These are phyloP conservation scores for Galaxias olidus DNA, from an alignment of 2,797 vertebrate species.

Conservation along the genomic window DNA sequence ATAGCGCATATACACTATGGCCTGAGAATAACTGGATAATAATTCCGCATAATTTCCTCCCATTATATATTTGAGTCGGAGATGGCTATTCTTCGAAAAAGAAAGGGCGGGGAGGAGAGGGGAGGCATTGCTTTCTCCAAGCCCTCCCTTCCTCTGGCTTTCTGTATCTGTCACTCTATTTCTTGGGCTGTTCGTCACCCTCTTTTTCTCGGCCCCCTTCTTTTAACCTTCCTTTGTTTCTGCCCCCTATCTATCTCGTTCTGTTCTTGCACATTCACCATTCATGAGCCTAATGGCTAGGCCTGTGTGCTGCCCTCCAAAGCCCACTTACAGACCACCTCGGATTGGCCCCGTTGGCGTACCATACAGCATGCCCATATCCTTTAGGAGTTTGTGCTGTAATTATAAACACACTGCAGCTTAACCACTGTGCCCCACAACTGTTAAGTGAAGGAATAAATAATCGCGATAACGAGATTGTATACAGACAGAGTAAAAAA, in stretches of 20 bases:
- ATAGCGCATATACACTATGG: conserved; percentile 43
- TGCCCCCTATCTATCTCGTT: background rate
- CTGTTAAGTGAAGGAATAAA: too few relatives aligned
- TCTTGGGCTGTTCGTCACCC: background rate
- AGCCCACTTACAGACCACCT: background rate
- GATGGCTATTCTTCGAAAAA: conserved; percentile 12
- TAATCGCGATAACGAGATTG: too few relatives aligned
- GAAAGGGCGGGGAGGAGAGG: background rate
- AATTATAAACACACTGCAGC: too few relatives aligned
- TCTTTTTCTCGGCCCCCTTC: conserved; percentile 12
- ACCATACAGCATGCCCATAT: background rate
- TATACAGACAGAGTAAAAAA: too few relatives aligned
- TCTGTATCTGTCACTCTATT: conserved; percentile 6
- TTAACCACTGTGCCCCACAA: too few relatives aligned
- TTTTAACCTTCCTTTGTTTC: background rate
- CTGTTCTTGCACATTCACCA: conserved; percentile 3
- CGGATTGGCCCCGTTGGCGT: background rate
- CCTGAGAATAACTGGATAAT: conserved; percentile 43
- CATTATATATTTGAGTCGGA: conserved; percentile 26
- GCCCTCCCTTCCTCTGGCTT: background rate
- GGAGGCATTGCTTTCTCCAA: background rate
- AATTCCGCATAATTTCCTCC: conserved; percentile 41
- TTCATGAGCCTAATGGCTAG: conserved; percentile 8
- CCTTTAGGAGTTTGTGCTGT: background rate
- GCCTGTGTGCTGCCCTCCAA: background rate